Base-by-base conservation (phyloP, 2,797 vertebrate genomes). In the Gadopsis marmoratus region DNA sequence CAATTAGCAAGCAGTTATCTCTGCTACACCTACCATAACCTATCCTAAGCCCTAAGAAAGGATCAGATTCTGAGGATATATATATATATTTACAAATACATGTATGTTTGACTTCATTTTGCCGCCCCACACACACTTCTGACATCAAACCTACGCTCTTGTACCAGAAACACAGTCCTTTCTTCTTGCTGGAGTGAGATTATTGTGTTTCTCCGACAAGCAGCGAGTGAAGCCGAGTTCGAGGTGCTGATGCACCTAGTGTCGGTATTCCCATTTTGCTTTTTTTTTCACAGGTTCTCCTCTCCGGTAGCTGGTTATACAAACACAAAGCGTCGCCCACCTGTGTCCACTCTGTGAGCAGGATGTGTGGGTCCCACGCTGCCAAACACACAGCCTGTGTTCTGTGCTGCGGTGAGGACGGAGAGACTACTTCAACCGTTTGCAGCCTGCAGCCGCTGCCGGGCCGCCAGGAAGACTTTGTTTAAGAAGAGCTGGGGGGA, bases 241-340 rank as follows among this genome's bases (percentile, higher is more conserved):
- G 66, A 64, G 50, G 76, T 78, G 83, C 74, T 86, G 63, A 81
- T 68, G 87, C 72, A 50, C 31, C 65, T 64, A 68, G 76, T 85
- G 81, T 87, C 84, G 51, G 85, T 77, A 61, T 89, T 90, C 88
- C 87, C 69, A 85, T 88, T 81, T 86, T 83, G 81, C 92, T 78
- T 76, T 87, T 78, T 76, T 87, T 63, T 90, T 84, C 87, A 84
- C 89, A 79, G 82, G 39, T 84, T 82, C 76, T 79, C 74, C 84
- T 90, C 71, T 81, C 80, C 75, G 12, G 67, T 80, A 75, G 74
- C 78, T 78, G 82, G 67, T 88, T 86, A 84, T 61, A 85, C 88
- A 90, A 89, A 89, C 91, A 85, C 59, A 87, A 86, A 73, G 84
- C 61, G 23, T 80, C 82, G 84, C 87, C 89, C 89, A 90, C 90